Base-by-base conservation (phyloP, 2,888 invertebrate genomes). In the Apocheima hispidaria region DNA sequence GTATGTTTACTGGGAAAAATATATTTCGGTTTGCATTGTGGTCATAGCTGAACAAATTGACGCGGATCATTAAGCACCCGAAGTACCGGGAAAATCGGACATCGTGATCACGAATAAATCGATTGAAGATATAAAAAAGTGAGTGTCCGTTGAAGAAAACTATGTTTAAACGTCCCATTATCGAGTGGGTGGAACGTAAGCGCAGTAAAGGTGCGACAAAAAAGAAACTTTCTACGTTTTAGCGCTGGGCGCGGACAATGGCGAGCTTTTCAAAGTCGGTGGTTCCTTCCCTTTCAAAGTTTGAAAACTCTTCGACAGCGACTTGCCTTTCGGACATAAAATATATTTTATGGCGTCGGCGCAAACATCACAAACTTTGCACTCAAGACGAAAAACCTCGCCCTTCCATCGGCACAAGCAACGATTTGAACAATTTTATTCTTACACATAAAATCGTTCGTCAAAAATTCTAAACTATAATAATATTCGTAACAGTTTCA, bases 301-400 rank as follows among this genome's bases (percentile, higher is more conserved):
- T 82, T 78, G 82, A 86, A 86, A 84, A 82, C 81, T 78, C 77
- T 77, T 75, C 66, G 66, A 74, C 76, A 81, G 84, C 81, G 70
- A 78, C 77, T 71, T 75, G 72, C 74, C 73, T 81, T 79, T 73
- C 77, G 83, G 73, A 82, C 90, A 89, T 92, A 92, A 92, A 92
- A 91, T 82, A 85, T 87, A 79, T 91, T 92, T 92, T 92, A 92
- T 82, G 87, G 70, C 86, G 62, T 68, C 79, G 83, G 76, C 86
- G 86, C 87, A 79, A 86, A 86, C 88, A 86, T 88, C 88, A 86
- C 85, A 87, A 80, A 84, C 82, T 80, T 82, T 82, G 86, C n/a
- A 88, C 86, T 83, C 83, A 35, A 59, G 56, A 65, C 60, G 44
- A 61, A 60, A 60, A 38, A 33, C 33, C 23, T 54, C 10, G 30